A percentile compares a stretch with the other conserved stretches of the same genome.
Evolutionary conservation across 2,888 invertebrate genomes (phyloP).

Genomic region (Ariolimax columbianus): DNA sequence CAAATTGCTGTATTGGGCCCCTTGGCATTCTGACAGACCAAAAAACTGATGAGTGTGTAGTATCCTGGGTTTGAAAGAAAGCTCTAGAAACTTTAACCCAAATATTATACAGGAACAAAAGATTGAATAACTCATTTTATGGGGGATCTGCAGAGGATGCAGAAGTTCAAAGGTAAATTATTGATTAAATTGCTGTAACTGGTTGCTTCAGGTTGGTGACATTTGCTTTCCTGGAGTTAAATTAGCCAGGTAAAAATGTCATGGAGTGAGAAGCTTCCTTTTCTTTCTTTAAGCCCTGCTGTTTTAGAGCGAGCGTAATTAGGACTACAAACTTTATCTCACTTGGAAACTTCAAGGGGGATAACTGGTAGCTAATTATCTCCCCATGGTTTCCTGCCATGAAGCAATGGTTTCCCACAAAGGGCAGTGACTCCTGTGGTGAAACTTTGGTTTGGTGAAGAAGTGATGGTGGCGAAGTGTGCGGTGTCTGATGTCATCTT

Average conservation of each 20-base stretch:
- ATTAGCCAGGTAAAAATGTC: constrained; percentile 27
- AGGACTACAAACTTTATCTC: constrained; percentile 29
- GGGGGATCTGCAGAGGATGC: too few species aligned
- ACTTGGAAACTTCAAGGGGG: constrained; percentile 25
- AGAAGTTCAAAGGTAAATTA: background rate
- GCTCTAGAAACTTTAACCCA: too few species aligned
- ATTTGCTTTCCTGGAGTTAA: constrained; percentile 26
- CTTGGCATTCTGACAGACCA: too few species aligned
- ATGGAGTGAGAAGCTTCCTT: constrained; percentile 3
- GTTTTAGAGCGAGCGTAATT: constrained; percentile 28
- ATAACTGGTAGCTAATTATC: constrained; percentile 41
- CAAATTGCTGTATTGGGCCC: too few species aligned
- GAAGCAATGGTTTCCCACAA: background rate
- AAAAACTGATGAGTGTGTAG: too few species aligned
- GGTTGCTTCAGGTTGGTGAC: background rate
- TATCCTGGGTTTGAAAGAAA: too few species aligned
- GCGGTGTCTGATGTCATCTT: constrained; percentile 9
- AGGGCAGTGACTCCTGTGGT: constrained; percentile 22
- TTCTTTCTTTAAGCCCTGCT: constrained; percentile 7
- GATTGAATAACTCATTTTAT: too few species aligned
- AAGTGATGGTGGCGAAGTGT: constrained; percentile 7
- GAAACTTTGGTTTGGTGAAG: too few species aligned
- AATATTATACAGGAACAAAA: too few species aligned
- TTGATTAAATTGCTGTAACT: constrained; percentile 8
- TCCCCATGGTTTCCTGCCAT: constrained; percentile 17